A percentile compares a stretch with the other conserved stretches of the same genome.
These are phyloP conservation scores for Agapornis roseicollis DNA, from an alignment of 2,113 vertebrate species.

Conservation along the genomic window DNA sequence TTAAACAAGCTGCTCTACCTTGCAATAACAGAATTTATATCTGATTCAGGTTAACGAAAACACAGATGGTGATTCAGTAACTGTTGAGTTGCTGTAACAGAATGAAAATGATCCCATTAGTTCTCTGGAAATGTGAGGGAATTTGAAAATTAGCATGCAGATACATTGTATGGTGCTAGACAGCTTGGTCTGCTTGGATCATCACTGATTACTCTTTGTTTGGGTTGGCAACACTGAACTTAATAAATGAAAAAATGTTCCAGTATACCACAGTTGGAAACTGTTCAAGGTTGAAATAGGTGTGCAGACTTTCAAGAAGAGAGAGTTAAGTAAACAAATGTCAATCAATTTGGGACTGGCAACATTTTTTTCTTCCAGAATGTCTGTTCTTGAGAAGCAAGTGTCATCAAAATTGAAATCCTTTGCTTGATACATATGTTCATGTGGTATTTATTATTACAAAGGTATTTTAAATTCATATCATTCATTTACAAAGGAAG, in stretches of 20 bases:
- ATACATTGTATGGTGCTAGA: constrained; percentile 84
- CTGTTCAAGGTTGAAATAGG: constrained; percentile 88
- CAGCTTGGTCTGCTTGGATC: constrained; percentile 85
- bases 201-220: constrained; percentile 87
- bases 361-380: constrained; percentile 66
- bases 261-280: constrained; percentile 86
- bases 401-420: constrained; percentile 76
- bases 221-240: constrained; percentile 87
- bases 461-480: constrained; percentile 72
- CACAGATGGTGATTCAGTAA: constrained; percentile 99
- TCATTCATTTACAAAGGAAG: constrained; percentile 53
- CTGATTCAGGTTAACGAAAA: constrained; percentile 99
- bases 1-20: constrained; percentile 99
- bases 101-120: constrained; percentile 99
- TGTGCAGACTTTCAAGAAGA: constrained; percentile 85
- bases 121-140: constrained; percentile 89
- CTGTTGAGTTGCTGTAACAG: constrained; percentile 98
- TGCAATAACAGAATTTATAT: constrained; percentile 99
- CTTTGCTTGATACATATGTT: constrained; percentile 72
- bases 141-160: constrained; percentile 88
- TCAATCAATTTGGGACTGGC: constrained; percentile 81
- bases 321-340: constrained; percentile 84
- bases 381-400: constrained; percentile 78
- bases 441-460: constrained; percentile 75
- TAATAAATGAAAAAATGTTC: constrained; percentile 86